phyloP scores from a whole-genome alignment of 2,113 vertebrate species.

The Monopterus albus region DNA sequence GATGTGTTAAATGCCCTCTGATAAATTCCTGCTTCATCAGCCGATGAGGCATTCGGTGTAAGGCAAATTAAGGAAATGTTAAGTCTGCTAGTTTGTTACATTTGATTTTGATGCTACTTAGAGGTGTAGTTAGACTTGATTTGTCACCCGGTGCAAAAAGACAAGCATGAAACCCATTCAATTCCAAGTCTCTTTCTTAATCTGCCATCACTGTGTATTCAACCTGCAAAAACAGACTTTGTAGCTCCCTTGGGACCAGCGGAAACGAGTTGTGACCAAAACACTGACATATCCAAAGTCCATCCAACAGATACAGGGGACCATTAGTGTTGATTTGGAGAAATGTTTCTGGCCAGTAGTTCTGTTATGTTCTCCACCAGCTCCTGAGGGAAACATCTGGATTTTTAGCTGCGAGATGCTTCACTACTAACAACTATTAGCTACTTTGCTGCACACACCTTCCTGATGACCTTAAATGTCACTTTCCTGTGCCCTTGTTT shows the following conservation, averaged over 20 bases:
- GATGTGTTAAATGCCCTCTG: constrained; percentile 3
- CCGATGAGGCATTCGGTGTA: background rate
- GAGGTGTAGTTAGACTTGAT: background rate
- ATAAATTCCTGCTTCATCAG: constrained; percentile 29
- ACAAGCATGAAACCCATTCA: background rate
- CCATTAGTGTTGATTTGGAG: background rate
- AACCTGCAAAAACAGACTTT: background rate
- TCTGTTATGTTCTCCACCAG: too few species aligned
- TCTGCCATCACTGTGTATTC: background rate
- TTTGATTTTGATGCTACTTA: background rate
- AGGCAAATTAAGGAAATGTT: background rate
- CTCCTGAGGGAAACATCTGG: too few species aligned
- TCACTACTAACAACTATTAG: too few species aligned
- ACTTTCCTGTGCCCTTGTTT: too few species aligned
- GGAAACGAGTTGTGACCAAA: background rate
- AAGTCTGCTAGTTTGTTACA: constrained; percentile 15
- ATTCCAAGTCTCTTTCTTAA: constrained; percentile 7
- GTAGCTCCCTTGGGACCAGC: background rate
- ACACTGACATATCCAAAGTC: background rate
- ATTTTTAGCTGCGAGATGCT: too few species aligned
- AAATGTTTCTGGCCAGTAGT: too few species aligned
- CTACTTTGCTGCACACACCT: too few species aligned
- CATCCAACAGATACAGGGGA: background rate
- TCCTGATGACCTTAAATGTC: too few species aligned
- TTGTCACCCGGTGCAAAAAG: background rate